Evolutionary conservation across 2,113 vertebrate genomes (phyloP), one percentile per base, ranked within the genome.

Genomic region (Dascyllus trimaculatus): DNA sequence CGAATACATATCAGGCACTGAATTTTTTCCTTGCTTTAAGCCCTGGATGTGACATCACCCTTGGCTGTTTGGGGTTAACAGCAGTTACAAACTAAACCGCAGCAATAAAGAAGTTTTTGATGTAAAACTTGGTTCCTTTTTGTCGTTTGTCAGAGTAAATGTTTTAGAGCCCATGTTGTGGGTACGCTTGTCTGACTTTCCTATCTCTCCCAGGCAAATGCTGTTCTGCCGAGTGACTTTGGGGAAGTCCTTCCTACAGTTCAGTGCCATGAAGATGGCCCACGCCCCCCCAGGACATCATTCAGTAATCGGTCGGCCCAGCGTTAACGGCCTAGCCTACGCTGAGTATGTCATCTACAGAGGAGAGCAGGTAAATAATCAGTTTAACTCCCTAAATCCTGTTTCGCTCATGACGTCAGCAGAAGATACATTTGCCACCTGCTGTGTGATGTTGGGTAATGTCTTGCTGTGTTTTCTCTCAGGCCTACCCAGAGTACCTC

Each of bases 251-350:
- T 99, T 99, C 85, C 94, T 99, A 71, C 98, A 99, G 86, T 99
- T 99, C 94, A 99, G 98, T 92, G 99, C 98, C 72, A 99, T 99
- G 98, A 99, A 99, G 89, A 99, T 99, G 98, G 98, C 98, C 63
- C 98, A 99, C 0, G 98, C 98, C 2, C 98, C 98, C 1, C 98
- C 98, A 0, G 98, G 98, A 14, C 98, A 99, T 91, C 98, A 99
- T 85, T 99, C 98, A 0, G 98, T 99, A 15, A 99, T 99, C 0
- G 98, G 98, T 58, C 93, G 98, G 54, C 98, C 98, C 15, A 99
- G 98, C 0, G 98, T 99, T 35, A 99, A 99, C 1, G 98, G 98
- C 26, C 94, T 99, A 26, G 98, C 98, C 0, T 99, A 99, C 0
- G 98, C 98, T 0, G 98, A 99, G n/a, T 99, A 99, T 1, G 98